These are phyloP conservation scores for Drosophila grimshawi DNA, from an alignment of 1,140 invertebrate genomes.

Conservation along the genomic window DNA sequence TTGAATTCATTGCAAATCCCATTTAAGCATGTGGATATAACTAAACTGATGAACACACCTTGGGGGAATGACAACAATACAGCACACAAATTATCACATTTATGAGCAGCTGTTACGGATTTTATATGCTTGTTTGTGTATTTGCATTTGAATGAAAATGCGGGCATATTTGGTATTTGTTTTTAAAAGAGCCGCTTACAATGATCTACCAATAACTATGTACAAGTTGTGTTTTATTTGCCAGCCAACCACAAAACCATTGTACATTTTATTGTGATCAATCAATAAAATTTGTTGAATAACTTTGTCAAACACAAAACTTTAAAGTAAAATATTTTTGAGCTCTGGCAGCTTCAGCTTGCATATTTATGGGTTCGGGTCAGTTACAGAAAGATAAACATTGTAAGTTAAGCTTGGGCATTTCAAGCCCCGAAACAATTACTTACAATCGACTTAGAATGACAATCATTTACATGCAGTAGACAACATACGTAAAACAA, in stretches of 20 bases:
- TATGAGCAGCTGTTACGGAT: slow-evolving; percentile 31
- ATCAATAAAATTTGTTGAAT: slow-evolving; percentile 38
- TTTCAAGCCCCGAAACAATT: slow-evolving; percentile 31
- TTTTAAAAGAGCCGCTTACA: slow-evolving; percentile 13
- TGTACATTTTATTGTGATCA: slow-evolving; percentile 41
- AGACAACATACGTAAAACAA: not conserved
- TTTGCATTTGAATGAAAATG: slow-evolving; percentile 42
- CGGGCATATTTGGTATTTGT: slow-evolving; percentile 49
- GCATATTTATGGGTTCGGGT: slow-evolving; percentile 69
- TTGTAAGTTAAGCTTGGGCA: slow-evolving; percentile 46
- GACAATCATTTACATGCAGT: not conserved
- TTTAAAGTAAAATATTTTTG: slow-evolving; percentile 28
- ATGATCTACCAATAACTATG: slow-evolving; percentile 43
- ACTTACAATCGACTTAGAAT: not conserved
- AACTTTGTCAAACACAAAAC: slow-evolving; percentile 9
- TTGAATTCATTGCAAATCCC: slow-evolving; percentile 12
- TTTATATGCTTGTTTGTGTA: slow-evolving; percentile 11
- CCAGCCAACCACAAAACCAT: slow-evolving; percentile 38
- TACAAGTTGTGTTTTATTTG: slow-evolving; percentile 52
- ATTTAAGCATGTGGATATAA: slow-evolving; percentile 15
- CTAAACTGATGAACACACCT: slow-evolving; percentile 19
- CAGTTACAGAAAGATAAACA: slow-evolving; percentile 63
- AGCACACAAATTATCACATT: slow-evolving; percentile 5
- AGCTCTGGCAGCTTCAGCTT: not conserved
- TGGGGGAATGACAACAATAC: slow-evolving; percentile 11